phyloP scores from a whole-genome alignment of 2,113 vertebrate genomes.

The Orycteropus afer region DNA sequence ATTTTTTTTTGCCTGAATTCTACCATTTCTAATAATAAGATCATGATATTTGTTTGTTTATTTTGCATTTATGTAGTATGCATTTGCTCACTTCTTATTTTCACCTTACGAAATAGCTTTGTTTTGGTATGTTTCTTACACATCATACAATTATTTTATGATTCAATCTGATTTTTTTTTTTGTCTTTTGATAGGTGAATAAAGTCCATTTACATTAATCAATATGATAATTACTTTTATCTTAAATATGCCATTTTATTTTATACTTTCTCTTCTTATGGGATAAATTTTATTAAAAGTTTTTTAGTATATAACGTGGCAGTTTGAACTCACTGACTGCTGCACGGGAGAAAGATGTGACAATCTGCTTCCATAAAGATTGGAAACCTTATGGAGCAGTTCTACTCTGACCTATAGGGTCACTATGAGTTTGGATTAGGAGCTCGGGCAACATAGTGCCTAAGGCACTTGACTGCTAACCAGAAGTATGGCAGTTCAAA shows the following conservation, averaged over 20 bases:
- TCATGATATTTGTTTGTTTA: not conserved
- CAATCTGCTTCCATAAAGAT: not conserved
- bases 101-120: not conserved
- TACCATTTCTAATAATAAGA: not conserved
- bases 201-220: not conserved
- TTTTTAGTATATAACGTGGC: not conserved
- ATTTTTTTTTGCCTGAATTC: not conserved
- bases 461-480: no score
- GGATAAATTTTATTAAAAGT: not conserved
- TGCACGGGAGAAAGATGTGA: not conserved
- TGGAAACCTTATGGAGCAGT: not conserved
- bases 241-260: not conserved
- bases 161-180: not conserved
- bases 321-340: not conserved
- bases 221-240: not conserved
- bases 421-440: not conserved
- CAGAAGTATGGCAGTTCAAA: no score
- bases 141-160: not conserved
- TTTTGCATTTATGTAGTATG: not conserved
- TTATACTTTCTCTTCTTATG: not conserved
- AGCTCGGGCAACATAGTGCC: no score
- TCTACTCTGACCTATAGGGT: not conserved
- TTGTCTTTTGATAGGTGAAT: not conserved
- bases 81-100: not conserved
- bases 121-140: not conserved